A percentile compares a stretch with the other conserved stretches of the same genome.
These are phyloP conservation scores for Pseudonaja textilis DNA, from an alignment of 2,113 vertebrate species.

Conservation along the genomic window DNA sequence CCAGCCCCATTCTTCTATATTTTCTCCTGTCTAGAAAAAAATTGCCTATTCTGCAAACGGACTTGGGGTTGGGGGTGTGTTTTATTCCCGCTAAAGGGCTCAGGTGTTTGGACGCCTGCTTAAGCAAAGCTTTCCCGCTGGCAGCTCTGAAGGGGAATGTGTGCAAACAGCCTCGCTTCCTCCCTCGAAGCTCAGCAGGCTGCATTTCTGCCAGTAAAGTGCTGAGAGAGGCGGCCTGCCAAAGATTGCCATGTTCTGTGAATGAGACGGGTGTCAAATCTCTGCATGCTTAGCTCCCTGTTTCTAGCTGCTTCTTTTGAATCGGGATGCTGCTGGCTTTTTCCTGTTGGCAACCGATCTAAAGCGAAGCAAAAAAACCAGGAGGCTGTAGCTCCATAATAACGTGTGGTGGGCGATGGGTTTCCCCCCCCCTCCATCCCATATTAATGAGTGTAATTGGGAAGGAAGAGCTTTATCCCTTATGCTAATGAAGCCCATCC, in stretches of 20 bases:
- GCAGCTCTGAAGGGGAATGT: neutral
- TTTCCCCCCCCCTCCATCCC: too few relatives aligned
- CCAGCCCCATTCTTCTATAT: neutral
- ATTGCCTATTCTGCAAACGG: neutral
- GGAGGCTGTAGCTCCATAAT: neutral
- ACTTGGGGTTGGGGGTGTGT: neutral
- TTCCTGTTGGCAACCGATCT: neutral
- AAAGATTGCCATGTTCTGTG: too few relatives aligned
- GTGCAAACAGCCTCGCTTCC: neutral
- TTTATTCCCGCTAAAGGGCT: neutral
- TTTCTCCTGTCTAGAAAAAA: too few relatives aligned
- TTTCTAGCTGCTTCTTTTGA: neutral
- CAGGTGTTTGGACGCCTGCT: neutral
- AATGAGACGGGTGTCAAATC: neutral
- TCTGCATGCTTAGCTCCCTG: neutral
- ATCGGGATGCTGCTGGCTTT: neutral
- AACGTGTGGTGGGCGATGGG: neutral
- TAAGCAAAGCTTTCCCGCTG: neutral
- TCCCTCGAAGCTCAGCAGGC: neutral
- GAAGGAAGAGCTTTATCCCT: neutral
- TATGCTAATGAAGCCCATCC: neutral
- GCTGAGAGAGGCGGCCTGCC: neutral
- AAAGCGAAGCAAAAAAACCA: neutral
- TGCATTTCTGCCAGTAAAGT: neutral
- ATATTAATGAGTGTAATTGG: neutral